Percentiles rank a stretch among this genome's conserved stretches.
Conservation (phyloP, 2,797 vertebrate genomes). For the Tapirus indicus region DNA sequence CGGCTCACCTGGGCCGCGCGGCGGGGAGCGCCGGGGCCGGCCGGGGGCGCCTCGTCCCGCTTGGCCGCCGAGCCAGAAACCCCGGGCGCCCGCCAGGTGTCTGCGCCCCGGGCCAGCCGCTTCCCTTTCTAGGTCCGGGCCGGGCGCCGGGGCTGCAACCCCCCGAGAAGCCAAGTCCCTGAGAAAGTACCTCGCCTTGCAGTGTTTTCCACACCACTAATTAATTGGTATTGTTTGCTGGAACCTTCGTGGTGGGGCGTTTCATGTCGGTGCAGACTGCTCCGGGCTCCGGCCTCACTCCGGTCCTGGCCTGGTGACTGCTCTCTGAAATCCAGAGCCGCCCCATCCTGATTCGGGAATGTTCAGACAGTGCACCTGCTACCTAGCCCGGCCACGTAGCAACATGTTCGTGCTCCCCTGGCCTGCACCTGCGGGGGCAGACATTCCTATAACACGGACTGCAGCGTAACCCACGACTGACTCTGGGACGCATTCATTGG, state of each 20-base stretch:
- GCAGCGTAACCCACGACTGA: neutral
- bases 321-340: slow-evolving; percentile 9
- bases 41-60: neutral
- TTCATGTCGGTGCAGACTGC: neutral
- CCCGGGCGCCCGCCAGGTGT: neutral
- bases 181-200: neutral
- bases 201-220: neutral
- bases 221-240: too few species aligned
- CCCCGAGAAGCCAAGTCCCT: neutral
- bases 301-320: neutral
- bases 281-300: neutral
- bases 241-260: neutral
- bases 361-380: slow-evolving; percentile 71
- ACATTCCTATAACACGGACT: neutral
- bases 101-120: neutral
- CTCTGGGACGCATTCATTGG: neutral
- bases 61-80: neutral
- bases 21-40: neutral
- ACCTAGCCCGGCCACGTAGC: neutral
- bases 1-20: slow-evolving; percentile 69
- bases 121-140: neutral
- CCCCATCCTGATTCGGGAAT: slow-evolving; percentile 31
- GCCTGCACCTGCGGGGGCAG: neutral
- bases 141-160: neutral
- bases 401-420: neutral